Conservation (phyloP, 2,797 vertebrate genomes). For the Hybognathus amarus region DNA sequence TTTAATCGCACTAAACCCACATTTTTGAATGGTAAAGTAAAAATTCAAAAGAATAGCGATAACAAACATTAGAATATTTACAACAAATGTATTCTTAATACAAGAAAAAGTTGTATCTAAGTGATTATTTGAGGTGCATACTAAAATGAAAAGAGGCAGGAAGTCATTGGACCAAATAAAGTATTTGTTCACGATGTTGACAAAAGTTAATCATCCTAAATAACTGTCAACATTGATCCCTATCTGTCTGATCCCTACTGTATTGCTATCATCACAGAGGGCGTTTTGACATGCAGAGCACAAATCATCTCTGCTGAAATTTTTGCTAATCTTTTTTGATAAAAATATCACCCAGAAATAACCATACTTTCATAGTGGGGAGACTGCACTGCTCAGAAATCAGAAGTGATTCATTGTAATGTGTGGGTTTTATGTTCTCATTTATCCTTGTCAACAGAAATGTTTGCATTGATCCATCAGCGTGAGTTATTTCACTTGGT, state of each 20-base stretch:
- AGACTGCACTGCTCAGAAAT: constrained; percentile 37
- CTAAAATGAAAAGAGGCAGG: not conserved
- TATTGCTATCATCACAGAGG: constrained; percentile 25
- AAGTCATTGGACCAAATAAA: not conserved
- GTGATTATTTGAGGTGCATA: not conserved
- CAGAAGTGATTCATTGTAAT: constrained; percentile 55
- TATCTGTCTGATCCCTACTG: not conserved
- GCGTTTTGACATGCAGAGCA: constrained; percentile 15
- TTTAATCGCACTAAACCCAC: not conserved
- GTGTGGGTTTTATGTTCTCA: constrained; percentile 48
- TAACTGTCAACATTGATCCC: constrained; percentile 20
- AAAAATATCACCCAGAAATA: constrained; percentile 42
- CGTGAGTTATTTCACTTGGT: constrained; percentile 23
- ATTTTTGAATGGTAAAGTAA: not conserved
- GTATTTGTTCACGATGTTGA: not conserved
- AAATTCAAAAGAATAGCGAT: too few relatives aligned
- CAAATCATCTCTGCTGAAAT: constrained; percentile 29
- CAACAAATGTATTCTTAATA: not conserved
- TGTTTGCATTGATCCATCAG: constrained; percentile 61
- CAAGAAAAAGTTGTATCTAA: not conserved
- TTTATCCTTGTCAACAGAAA: constrained; percentile 59
- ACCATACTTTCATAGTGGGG: constrained; percentile 5
- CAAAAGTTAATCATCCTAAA: constrained; percentile 8
- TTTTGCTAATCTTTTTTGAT: constrained; percentile 43
- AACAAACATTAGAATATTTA: not conserved